Evolutionary conservation across 2,888 invertebrate genomes (phyloP), one percentile per base, ranked within the genome.

Genomic region (Tromatobia lineatoria): DNA sequence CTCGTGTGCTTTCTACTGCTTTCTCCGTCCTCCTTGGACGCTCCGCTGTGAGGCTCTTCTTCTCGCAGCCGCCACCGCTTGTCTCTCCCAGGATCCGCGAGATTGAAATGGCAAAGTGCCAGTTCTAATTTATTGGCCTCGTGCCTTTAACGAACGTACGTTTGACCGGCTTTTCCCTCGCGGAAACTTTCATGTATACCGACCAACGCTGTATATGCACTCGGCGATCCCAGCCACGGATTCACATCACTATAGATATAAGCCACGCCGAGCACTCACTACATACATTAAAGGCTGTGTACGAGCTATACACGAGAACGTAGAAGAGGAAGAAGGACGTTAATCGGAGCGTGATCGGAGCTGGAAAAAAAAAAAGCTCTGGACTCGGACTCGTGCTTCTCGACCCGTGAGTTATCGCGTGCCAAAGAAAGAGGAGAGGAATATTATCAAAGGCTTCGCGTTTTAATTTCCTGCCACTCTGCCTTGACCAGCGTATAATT

Each of bases 81-180:
- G 89, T 91, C 91, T 89, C 89, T 87, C 87, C 85, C 89, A 91
- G 91, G 89, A 91, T 90, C 88, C 89, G 87, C 89, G 90, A 91
- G 90, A 92, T 92, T 91, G 92, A 92, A 92, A 92, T 92, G 92
- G 92, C 92, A 92, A 86, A 85, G 90, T 90, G 92, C 92, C 92
- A 92, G 91, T 91, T 88, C 90, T 91, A 91, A 92, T 91, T 92
- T 91, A 91, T 92, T 90, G 91, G 91, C 89, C 90, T 88, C 89
- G 89, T 89, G 89, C 89, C 90, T 90, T 91, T 91, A 91, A 91
- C 90, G 89, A 90, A 87, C 89, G 89, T 90, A 89, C 90, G 89
- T 91, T 89, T 90, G 90, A 88, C 87, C 88, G 88, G 82, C 57
- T 82, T 86, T 86, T 57, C 71, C 59, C 52, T 75, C 79, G 71